phyloP scores from a whole-genome alignment of 2,113 vertebrate species.

The Halichoeres trimaculatus region DNA sequence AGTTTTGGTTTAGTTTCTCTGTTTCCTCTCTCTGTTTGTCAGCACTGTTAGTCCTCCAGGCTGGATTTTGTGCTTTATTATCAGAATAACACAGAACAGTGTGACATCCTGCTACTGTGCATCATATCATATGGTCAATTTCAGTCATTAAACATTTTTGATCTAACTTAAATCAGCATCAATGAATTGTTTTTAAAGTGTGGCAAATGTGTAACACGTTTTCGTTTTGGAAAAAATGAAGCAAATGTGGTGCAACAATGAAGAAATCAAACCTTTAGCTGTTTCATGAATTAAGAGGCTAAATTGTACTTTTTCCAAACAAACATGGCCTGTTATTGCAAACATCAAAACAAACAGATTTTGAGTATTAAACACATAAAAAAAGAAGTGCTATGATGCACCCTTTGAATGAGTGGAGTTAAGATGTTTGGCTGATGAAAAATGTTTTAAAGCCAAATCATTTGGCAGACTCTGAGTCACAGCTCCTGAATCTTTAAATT shows the following conservation, averaged over 20 bases:
- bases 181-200: not conserved
- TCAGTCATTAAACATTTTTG: not conserved
- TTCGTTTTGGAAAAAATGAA: not conserved
- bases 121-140: not conserved
- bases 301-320: not conserved
- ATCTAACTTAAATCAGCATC: not conserved
- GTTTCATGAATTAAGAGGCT: not conserved
- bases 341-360: constrained; percentile 8
- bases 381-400: not conserved
- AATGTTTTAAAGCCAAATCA: not conserved
- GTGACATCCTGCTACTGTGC: not conserved
- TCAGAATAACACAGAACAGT: not conserved
- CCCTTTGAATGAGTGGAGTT: not conserved
- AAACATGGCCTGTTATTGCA: not conserved
- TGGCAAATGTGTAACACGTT: not conserved
- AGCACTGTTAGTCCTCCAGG: not conserved
- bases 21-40: constrained; percentile 5
- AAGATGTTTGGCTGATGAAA: constrained; percentile 9
- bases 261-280: not conserved
- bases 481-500: constrained; percentile 4
- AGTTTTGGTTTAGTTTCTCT: not conserved
- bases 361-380: constrained; percentile 28
- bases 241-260: not conserved
- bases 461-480: not conserved
- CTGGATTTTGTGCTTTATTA: not conserved